These are phyloP conservation scores for Eulithis prunata DNA, from an alignment of 2,888 invertebrate species.

Conservation along the genomic window DNA sequence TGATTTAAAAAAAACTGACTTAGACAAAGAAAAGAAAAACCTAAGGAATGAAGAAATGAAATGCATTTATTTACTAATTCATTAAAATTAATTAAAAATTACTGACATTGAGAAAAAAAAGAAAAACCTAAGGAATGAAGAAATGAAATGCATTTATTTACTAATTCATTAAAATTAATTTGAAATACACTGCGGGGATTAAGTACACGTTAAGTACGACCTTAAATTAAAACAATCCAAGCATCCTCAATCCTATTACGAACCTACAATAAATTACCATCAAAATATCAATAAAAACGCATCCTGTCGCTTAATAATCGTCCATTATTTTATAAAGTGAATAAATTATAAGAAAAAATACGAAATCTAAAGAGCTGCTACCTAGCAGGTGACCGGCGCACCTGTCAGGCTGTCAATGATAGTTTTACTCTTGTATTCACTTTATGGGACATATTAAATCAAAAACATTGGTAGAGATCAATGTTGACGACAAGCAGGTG, in stretches of 20 bases:
- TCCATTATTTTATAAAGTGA: constrained; percentile 31
- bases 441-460: constrained; percentile 31
- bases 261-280: constrained; percentile 25
- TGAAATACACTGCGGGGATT: background rate
- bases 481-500: constrained; percentile 14
- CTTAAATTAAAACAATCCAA: constrained; percentile 10
- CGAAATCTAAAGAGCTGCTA: constrained; percentile 24
- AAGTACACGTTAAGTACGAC: constrained; percentile 7
- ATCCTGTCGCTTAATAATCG: constrained; percentile 30
- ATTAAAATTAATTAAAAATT: background rate
- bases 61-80: background rate
- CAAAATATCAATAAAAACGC: constrained; percentile 32
- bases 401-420: constrained; percentile 29
- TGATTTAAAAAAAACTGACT: too few relatives aligned
- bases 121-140: too few relatives aligned
- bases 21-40: too few relatives aligned
- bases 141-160: too few relatives aligned
- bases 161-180: background rate
- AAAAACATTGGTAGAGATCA: constrained; percentile 36
- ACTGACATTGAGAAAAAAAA: too few relatives aligned
- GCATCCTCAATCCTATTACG: constrained; percentile 18
- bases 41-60: too few relatives aligned
- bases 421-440: constrained; percentile 14
- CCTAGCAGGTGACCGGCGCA: constrained; percentile 33
- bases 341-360: constrained; percentile 16